Percentiles rank a stretch among this genome's conserved stretches.
phyloP scores from a whole-genome alignment of 2,797 vertebrate genomes.

The Tiaroga cobitis region DNA sequence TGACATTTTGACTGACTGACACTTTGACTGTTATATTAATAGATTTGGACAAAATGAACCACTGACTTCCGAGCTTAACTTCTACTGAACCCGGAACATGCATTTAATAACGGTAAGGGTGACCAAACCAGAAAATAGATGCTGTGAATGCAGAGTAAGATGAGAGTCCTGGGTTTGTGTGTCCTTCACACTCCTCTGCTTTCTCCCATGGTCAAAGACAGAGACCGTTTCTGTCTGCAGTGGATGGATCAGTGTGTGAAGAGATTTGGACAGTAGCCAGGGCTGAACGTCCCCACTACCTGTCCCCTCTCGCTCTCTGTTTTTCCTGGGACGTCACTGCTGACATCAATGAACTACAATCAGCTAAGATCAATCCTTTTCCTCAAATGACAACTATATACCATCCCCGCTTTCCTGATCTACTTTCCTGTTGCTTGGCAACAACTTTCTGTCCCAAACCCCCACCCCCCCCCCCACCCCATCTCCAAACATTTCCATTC shows the following conservation, averaged over 20 bases:
- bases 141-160: conserved; percentile 35
- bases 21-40: background rate
- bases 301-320: conserved; percentile 22
- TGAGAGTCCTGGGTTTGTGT: conserved; percentile 34
- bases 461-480: conserved; percentile 9
- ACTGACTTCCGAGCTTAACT: background rate
- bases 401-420: conserved; percentile 58
- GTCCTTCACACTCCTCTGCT: conserved; percentile 42
- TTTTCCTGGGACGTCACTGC: conserved; percentile 41
- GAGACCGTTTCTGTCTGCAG: conserved; percentile 19
- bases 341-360: conserved; percentile 56
- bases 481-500: conserved; percentile 17
- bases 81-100: background rate
- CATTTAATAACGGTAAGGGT: background rate
- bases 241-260: conserved; percentile 8
- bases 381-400: conserved; percentile 51
- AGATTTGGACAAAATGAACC: background rate
- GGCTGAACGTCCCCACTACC: conserved; percentile 24
- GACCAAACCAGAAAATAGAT: background rate
- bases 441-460: conserved; percentile 62
- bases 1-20: too few species aligned
- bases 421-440: conserved; percentile 65
- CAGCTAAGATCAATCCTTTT: conserved; percentile 63
- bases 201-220: conserved; percentile 27
- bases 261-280: conserved; percentile 33